phyloP scores from a whole-genome alignment of 2,888 invertebrate species.

The Deilephila elpenor region DNA sequence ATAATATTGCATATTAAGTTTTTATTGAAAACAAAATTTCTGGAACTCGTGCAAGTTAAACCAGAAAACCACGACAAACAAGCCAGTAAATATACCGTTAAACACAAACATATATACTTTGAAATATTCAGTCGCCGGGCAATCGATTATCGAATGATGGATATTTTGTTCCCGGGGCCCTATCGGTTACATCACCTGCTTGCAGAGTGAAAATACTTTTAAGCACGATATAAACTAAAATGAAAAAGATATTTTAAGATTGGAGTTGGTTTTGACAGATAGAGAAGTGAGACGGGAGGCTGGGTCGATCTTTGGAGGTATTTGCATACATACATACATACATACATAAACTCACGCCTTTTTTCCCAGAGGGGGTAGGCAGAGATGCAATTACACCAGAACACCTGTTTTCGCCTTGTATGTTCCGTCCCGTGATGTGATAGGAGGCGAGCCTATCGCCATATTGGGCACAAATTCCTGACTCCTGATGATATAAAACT shows the following conservation, averaged over 20 bases:
- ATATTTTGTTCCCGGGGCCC: slow-evolving; percentile 52
- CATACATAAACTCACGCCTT: no score
- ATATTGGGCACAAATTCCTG: no score
- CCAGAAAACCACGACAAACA: slow-evolving; percentile 42
- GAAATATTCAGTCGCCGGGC: slow-evolving; percentile 60
- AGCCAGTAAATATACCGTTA: slow-evolving; percentile 40
- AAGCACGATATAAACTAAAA: background rate
- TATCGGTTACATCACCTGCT: slow-evolving; percentile 41
- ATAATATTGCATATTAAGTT: no score
- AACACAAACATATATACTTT: slow-evolving; percentile 42
- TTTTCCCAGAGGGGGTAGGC: no score
- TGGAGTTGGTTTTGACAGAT: background rate
- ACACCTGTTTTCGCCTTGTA: no score
- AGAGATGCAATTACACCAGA: no score
- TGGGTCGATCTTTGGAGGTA: no score
- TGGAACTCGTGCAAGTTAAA: slow-evolving; percentile 32
- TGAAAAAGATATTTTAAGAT: background rate
- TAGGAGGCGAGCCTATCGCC: no score
- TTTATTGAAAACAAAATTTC: background rate
- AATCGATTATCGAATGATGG: slow-evolving; percentile 68
- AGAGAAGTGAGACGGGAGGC: background rate
- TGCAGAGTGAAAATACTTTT: slow-evolving; percentile 12
- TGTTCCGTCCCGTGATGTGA: no score
- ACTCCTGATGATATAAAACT: no score
- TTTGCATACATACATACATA: no score